Percentiles rank a stretch among this genome's conserved stretches.
Evolutionary conservation across 1,140 invertebrate genomes (phyloP).

Genomic region (Drosophila orena): DNA sequence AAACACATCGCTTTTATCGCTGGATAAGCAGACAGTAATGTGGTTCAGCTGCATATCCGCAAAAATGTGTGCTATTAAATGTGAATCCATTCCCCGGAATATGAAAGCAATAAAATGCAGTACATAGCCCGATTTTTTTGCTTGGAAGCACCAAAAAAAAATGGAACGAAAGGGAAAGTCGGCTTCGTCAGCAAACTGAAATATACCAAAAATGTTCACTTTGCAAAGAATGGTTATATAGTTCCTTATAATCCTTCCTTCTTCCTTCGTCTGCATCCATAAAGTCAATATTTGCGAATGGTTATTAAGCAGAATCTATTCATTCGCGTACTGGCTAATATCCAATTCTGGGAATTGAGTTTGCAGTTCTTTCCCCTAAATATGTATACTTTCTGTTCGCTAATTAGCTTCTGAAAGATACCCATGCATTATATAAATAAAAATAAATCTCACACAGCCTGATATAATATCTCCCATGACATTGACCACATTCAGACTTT

Average conservation of each 20-base stretch:
- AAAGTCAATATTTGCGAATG: neutral
- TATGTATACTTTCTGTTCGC: neutral
- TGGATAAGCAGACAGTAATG: slow-evolving; percentile 37
- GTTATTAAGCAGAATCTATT: neutral
- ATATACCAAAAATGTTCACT: neutral
- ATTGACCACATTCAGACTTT: slow-evolving; percentile 25
- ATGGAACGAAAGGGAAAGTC: slow-evolving; percentile 11
- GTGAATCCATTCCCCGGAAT: slow-evolving; percentile 8
- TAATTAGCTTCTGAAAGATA: too few relatives aligned
- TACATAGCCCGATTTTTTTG: slow-evolving; percentile 24
- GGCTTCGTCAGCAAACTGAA: slow-evolving; percentile 29
- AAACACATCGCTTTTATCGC: slow-evolving; percentile 50
- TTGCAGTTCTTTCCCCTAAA: neutral
- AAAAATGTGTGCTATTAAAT: slow-evolving; percentile 12
- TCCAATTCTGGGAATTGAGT: neutral
- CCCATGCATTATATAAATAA: neutral
- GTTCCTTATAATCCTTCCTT: neutral
- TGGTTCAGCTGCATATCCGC: slow-evolving; percentile 19
- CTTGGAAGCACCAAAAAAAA: slow-evolving; percentile 15
- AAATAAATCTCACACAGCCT: neutral
- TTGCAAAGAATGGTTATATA: slow-evolving; percentile 17
- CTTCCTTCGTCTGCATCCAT: neutral
- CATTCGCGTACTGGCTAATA: neutral
- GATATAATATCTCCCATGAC: slow-evolving; percentile 1
- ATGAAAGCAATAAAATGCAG: slow-evolving; percentile 58